Conservation (phyloP, 2,113 vertebrate genomes). For the Progne subis region DNA sequence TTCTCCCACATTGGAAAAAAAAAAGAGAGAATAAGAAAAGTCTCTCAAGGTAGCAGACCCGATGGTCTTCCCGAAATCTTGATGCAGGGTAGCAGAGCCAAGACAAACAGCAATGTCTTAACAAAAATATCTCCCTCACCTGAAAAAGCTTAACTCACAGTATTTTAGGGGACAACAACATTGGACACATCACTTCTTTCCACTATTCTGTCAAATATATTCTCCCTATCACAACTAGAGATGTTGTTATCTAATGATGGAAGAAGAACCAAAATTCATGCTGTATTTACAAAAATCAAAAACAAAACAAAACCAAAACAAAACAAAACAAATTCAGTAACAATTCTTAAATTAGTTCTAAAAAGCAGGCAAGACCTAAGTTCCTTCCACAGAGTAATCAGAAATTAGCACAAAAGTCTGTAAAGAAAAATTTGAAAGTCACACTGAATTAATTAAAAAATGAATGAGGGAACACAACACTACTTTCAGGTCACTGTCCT, state of each 20-base stretch:
- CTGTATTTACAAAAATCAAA: not conserved
- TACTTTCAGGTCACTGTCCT: not conserved
- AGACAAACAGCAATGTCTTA: not conserved
- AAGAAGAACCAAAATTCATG: not conserved
- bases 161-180: not conserved
- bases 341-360: not conserved
- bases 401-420: not conserved
- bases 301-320: too few relatives aligned
- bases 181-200: not conserved
- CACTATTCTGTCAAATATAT: not conserved
- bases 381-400: not conserved
- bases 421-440: not conserved
- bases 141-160: fast-evolving
- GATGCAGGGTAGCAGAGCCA: not conserved
- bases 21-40: not conserved
- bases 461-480: not conserved
- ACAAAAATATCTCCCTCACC: not conserved
- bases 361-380: not conserved
- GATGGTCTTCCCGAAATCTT: not conserved
- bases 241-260: not conserved
- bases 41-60: not conserved
- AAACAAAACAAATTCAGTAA: not conserved
- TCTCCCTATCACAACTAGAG: not conserved
- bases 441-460: not conserved
- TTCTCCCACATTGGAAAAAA: not conserved